These are phyloP conservation scores for Epinotia nisella DNA, from an alignment of 2,888 invertebrate species.

Conservation along the genomic window DNA sequence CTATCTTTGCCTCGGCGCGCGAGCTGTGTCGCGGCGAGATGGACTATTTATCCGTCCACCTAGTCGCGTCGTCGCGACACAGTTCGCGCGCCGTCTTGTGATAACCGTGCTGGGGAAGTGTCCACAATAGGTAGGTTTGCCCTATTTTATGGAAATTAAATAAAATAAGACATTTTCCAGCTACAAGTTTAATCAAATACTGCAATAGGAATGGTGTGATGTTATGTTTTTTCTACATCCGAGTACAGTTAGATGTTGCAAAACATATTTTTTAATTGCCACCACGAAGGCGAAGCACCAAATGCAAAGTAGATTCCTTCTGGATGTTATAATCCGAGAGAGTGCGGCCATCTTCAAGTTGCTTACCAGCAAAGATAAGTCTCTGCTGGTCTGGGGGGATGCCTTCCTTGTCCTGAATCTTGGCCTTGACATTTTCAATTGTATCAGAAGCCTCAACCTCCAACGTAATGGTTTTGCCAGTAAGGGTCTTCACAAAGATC, in stretches of 20 bases:
- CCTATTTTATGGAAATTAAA: background rate
- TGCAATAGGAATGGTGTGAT: slow-evolving; percentile 30
- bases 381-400: too few relatives aligned
- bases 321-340: slow-evolving; percentile 41
- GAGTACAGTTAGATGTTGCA: background rate
- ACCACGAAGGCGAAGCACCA: slow-evolving; percentile 41
- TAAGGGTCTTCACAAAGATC: slow-evolving; percentile 61
- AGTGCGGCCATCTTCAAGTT: slow-evolving; percentile 41
- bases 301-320: slow-evolving; percentile 34
- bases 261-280: slow-evolving; percentile 30
- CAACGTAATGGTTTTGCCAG: slow-evolving; percentile 55
- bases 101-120: too few relatives aligned
- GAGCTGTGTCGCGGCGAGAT: too few relatives aligned
- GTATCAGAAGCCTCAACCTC: too few relatives aligned
- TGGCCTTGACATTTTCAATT: too few relatives aligned
- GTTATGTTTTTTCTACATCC: slow-evolving; percentile 13
- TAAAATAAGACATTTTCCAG: slow-evolving; percentile 4
- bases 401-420: too few relatives aligned
- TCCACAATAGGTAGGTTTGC: background rate
- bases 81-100: too few relatives aligned
- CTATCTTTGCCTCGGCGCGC: too few relatives aligned
- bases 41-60: too few relatives aligned
- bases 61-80: too few relatives aligned
- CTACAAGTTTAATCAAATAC: slow-evolving; percentile 38
- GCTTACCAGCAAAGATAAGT: slow-evolving; percentile 29